A percentile compares a stretch with the other conserved stretches of the same genome.
phyloP scores from a whole-genome alignment of 2,797 vertebrate genomes.

The Poeciliopsis turneri region DNA sequence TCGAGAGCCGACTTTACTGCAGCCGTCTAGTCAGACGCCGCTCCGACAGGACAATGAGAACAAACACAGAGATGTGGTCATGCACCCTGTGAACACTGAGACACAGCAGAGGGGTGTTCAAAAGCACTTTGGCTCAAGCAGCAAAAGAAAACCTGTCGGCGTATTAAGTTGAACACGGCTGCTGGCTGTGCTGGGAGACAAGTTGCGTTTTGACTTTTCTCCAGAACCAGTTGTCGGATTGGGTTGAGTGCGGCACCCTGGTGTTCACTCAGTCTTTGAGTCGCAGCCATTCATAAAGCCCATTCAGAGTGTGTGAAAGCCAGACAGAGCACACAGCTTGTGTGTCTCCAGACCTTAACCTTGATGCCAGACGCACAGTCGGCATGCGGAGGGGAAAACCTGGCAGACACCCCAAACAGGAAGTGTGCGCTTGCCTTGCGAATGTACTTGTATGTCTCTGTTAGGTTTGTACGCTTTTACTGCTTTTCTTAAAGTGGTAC shows the following conservation, averaged over 20 bases:
- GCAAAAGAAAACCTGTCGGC: slow-evolving; percentile 63
- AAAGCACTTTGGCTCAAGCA: slow-evolving; percentile 55
- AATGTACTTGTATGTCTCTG: slow-evolving; percentile 17
- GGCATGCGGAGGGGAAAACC: slow-evolving; percentile 62
- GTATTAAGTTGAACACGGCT: slow-evolving; percentile 62
- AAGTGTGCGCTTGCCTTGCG: slow-evolving; percentile 29
- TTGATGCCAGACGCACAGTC: slow-evolving; percentile 73
- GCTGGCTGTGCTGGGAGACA: slow-evolving; percentile 57
- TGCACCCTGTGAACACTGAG: slow-evolving; percentile 22
- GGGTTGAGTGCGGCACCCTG: slow-evolving; percentile 59
- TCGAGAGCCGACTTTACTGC: slow-evolving; percentile 72
- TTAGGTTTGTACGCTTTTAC: slow-evolving; percentile 39
- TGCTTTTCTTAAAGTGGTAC: slow-evolving; percentile 36
- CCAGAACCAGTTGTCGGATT: slow-evolving; percentile 61
- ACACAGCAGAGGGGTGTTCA: slow-evolving; percentile 42
- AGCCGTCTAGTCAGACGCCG: slow-evolving; percentile 44
- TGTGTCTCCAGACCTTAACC: slow-evolving; percentile 72
- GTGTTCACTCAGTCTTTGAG: slow-evolving; percentile 71
- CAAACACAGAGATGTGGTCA: slow-evolving; percentile 46
- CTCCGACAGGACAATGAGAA: slow-evolving; percentile 52
- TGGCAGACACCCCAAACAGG: slow-evolving; percentile 67
- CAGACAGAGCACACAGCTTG: slow-evolving; percentile 69
- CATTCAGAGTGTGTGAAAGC: slow-evolving; percentile 66
- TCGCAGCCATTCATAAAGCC: slow-evolving; percentile 71
- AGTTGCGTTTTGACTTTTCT: slow-evolving; percentile 70